These are phyloP conservation scores for Ruditapes philippinarum DNA, from an alignment of 1,140 invertebrate genomes.

Conservation along the genomic window DNA sequence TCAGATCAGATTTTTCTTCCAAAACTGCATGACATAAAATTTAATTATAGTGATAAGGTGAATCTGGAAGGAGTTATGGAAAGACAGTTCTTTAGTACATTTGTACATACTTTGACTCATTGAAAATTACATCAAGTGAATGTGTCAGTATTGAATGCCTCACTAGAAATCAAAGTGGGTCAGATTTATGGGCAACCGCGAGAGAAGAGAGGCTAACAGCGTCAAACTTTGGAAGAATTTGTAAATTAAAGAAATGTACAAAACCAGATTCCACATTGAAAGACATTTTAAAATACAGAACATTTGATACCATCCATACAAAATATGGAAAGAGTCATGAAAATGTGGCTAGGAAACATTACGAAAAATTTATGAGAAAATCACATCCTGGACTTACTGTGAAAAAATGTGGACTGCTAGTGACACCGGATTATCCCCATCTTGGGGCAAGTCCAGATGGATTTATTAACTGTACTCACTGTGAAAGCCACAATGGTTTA, in stretches of 20 bases:
- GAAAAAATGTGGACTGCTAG: not conserved
- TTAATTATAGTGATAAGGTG: too few species aligned
- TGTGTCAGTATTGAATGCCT: not conserved
- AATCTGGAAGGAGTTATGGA: too few species aligned
- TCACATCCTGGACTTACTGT: not conserved
- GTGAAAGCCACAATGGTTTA: too few species aligned
- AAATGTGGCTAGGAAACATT: slow-evolving; percentile 2
- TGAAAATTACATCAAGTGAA: too few species aligned
- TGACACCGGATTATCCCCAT: not conserved
- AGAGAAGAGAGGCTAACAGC: slow-evolving; percentile 33
- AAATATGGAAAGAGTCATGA: slow-evolving; percentile 47
- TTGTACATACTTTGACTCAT: too few species aligned
- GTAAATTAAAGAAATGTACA: not conserved
- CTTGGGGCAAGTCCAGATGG: too few species aligned
- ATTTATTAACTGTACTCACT: too few species aligned
- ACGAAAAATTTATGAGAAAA: not conserved
- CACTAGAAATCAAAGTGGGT: not conserved
- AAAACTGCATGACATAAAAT: too few species aligned
- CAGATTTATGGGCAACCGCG: not conserved
- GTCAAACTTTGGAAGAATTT: slow-evolving; percentile 46
- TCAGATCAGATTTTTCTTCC: too few species aligned
- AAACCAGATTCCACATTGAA: slow-evolving; percentile 15
- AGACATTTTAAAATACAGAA: not conserved
- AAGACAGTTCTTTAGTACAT: too few species aligned
- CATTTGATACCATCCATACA: not conserved